Conservation (phyloP, 2,888 invertebrate species). For the Desoria tigrina region DNA sequence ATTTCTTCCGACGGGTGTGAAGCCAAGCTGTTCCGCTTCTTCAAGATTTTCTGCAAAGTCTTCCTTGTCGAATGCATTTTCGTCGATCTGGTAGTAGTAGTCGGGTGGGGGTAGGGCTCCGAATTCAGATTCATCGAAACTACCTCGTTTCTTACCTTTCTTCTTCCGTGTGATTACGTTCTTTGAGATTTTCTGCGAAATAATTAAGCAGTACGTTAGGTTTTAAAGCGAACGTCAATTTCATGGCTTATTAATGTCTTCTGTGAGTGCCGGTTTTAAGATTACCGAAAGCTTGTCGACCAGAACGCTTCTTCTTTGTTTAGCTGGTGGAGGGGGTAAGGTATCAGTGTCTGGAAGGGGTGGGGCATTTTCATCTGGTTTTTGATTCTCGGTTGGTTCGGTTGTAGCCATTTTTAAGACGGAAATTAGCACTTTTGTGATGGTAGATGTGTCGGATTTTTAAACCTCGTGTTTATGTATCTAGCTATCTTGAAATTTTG, state of each 20-base stretch:
- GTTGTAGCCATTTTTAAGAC: too few relatives aligned
- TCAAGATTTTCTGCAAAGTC: background rate
- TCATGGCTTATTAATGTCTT: background rate
- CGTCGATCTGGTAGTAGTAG: constrained; percentile 4
- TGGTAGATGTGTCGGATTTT: too few relatives aligned
- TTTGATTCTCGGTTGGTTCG: too few relatives aligned
- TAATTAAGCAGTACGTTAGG: background rate
- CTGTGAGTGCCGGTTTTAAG: background rate
- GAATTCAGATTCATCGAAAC: constrained; percentile 10
- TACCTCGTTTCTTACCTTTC: background rate
- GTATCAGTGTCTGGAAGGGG: too few relatives aligned
- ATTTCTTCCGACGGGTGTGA: constrained; percentile 14
- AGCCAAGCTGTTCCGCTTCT: background rate
- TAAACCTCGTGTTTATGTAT: too few relatives aligned
- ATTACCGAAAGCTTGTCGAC: constrained; percentile 1
- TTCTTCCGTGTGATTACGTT: background rate
- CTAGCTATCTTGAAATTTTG: too few relatives aligned
- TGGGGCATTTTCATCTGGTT: too few relatives aligned
- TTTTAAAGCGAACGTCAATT: too few relatives aligned
- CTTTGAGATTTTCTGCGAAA: background rate
- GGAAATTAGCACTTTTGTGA: too few relatives aligned
- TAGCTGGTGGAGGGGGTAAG: too few relatives aligned
- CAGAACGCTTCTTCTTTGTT: background rate
- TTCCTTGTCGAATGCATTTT: background rate
- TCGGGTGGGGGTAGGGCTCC: constrained; percentile 11